phyloP scores from a whole-genome alignment of 2,888 invertebrate species.

The Lottia gigantea region DNA sequence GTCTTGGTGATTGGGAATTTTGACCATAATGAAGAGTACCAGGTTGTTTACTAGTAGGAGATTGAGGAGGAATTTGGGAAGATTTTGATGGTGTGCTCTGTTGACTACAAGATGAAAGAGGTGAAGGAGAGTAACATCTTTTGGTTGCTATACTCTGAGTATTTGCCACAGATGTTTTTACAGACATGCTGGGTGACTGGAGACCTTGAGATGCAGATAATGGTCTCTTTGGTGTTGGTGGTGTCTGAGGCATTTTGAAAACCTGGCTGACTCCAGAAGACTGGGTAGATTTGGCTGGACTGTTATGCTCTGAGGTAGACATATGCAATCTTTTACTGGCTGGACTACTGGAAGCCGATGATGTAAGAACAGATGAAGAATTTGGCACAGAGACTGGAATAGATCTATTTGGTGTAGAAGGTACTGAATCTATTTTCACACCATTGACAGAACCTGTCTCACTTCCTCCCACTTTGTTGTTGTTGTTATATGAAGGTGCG shows the following conservation, averaged over 20 bases:
- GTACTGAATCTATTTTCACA: not conserved
- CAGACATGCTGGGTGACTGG: slow-evolving; percentile 37
- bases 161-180: slow-evolving; percentile 18
- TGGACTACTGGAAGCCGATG: slow-evolving; percentile 56
- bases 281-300: slow-evolving; percentile 34
- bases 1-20: slow-evolving; percentile 18
- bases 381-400: slow-evolving; percentile 8
- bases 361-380: not conserved
- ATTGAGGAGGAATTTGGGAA: slow-evolving; percentile 10
- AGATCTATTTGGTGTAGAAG: not conserved
- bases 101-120: slow-evolving; percentile 11
- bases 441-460: not conserved
- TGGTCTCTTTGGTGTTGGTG: slow-evolving; percentile 48
- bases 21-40: slow-evolving; percentile 23
- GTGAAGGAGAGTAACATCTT: slow-evolving; percentile 12
- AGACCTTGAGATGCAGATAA: slow-evolving; percentile 49
- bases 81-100: not conserved
- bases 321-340: slow-evolving; percentile 56
- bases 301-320: slow-evolving; percentile 52
- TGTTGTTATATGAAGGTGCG: slow-evolving; percentile 12
- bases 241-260: slow-evolving; percentile 58
- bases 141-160: slow-evolving; percentile 9
- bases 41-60: slow-evolving; percentile 6
- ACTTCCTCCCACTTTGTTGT: slow-evolving; percentile 2
- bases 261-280: slow-evolving; percentile 27